Evolutionary conservation across 2,888 invertebrate genomes (phyloP).

Genomic region (Pyralis farinalis): DNA sequence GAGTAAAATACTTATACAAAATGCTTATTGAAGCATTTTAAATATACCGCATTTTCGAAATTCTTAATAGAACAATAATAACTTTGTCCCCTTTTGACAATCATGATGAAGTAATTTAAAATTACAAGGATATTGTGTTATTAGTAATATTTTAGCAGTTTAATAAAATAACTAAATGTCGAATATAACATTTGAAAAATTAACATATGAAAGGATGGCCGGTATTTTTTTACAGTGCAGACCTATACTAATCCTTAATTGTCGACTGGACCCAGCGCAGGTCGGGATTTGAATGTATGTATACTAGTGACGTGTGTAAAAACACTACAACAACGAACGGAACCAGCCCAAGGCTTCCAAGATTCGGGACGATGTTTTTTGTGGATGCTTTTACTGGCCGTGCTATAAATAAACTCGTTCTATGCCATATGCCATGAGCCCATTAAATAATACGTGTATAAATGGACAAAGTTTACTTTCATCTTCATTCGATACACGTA

Average conservation of each 20-base stretch:
- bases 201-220: no score
- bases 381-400: conserved; percentile 45
- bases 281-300: conserved; percentile 35
- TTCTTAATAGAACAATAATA: no score
- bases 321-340: conserved; percentile 44
- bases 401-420: conserved; percentile 63
- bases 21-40: conserved; percentile 4
- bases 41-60: no score
- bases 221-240: conserved; percentile 25
- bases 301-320: conserved; percentile 41
- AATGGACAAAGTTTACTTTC: conserved; percentile 31
- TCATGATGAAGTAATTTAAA: no score
- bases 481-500: conserved; percentile 36
- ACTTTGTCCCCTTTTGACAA: no score
- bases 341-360: conserved; percentile 56
- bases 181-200: no score
- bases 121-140: no score
- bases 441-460: conserved; percentile 27
- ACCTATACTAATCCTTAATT: conserved; percentile 58
- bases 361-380: conserved; percentile 63
- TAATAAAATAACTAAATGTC: no score
- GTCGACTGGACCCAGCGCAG: conserved; percentile 35
- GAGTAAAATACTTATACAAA: conserved; percentile 22
- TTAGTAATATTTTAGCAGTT: no score
- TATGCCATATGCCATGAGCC: conserved; percentile 39